These are phyloP conservation scores for Mesorhabditis sp. DNA, from an alignment of 2,888 invertebrate genomes.

Conservation along the genomic window DNA sequence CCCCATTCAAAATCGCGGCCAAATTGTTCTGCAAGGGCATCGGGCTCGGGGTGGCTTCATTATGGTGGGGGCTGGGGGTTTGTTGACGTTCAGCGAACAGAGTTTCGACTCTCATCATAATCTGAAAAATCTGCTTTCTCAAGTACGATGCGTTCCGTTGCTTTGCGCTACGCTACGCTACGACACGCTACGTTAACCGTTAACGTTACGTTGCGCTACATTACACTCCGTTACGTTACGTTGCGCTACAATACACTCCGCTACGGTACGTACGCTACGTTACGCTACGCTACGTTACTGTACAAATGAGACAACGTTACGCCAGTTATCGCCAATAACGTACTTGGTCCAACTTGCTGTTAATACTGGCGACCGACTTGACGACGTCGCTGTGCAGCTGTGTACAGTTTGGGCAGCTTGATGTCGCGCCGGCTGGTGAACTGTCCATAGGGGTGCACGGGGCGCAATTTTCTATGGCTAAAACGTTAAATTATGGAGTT, in stretches of 20 bases:
- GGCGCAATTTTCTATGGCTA: not conserved
- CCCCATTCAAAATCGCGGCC: not conserved
- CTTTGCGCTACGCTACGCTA: no score
- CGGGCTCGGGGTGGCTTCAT: not conserved
- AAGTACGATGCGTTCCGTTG: no score
- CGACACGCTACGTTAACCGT: no score
- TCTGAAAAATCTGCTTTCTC: not conserved
- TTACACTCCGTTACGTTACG: no score
- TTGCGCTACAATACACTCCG: no score
- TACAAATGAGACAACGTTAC: no score
- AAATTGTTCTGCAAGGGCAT: not conserved
- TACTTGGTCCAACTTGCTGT: constrained; percentile 3
- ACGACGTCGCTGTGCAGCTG: constrained; percentile 6
- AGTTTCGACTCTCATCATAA: not conserved
- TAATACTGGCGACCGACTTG: not conserved
- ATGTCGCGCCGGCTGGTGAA: not conserved
- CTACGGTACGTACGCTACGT: no score
- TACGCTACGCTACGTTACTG: no score
- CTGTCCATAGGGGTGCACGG: not conserved
- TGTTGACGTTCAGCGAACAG: not conserved
- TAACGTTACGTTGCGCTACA: no score
- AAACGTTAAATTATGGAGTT: no score
- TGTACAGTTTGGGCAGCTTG: not conserved
- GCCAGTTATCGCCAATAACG: no score
- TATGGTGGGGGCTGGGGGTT: not conserved